Conservation (phyloP, 2,888 invertebrate genomes). For the Chrysolina haemoptera region DNA sequence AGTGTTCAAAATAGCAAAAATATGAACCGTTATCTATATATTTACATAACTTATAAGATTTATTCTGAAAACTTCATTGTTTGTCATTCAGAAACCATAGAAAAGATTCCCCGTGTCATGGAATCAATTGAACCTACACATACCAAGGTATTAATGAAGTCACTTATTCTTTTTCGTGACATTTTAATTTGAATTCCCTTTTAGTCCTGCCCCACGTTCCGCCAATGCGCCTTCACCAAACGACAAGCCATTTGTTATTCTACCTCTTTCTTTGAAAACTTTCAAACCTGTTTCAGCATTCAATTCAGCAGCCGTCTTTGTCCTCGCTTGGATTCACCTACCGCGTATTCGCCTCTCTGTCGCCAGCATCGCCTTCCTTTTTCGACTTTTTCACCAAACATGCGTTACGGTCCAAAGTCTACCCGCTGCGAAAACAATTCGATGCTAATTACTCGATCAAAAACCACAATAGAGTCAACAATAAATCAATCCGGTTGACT, state of each 20-base stretch:
- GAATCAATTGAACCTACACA: too few species aligned
- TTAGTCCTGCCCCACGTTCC: slow-evolving; percentile 37
- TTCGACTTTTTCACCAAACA: slow-evolving; percentile 55
- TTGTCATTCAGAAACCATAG: not conserved
- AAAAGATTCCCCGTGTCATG: not conserved
- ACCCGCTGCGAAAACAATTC: slow-evolving; percentile 37
- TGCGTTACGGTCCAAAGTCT: slow-evolving; percentile 59
- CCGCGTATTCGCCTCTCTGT: slow-evolving; percentile 61
- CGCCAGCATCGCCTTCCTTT: slow-evolving; percentile 58
- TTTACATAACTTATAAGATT: not conserved
- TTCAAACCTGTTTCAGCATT: slow-evolving; percentile 67
- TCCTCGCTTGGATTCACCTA: slow-evolving; percentile 69
- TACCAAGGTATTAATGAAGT: too few species aligned
- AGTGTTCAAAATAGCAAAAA: not conserved
- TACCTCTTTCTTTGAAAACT: slow-evolving; percentile 67
- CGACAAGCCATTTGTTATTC: slow-evolving; percentile 62
- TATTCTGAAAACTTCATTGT: not conserved
- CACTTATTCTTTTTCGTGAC: not conserved
- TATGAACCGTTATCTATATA: not conserved
- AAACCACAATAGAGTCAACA: slow-evolving; percentile 22
- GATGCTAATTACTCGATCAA: slow-evolving; percentile 29
- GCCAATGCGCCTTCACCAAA: slow-evolving; percentile 47
- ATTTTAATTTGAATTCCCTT: slow-evolving; percentile 33
- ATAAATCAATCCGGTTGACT: slow-evolving; percentile 7
- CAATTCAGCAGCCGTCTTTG: slow-evolving; percentile 62